Evolutionary conservation across 1,140 invertebrate genomes (phyloP), one percentile per base, ranked within the genome.

Genomic region (Luehdorfia chinensis): DNA sequence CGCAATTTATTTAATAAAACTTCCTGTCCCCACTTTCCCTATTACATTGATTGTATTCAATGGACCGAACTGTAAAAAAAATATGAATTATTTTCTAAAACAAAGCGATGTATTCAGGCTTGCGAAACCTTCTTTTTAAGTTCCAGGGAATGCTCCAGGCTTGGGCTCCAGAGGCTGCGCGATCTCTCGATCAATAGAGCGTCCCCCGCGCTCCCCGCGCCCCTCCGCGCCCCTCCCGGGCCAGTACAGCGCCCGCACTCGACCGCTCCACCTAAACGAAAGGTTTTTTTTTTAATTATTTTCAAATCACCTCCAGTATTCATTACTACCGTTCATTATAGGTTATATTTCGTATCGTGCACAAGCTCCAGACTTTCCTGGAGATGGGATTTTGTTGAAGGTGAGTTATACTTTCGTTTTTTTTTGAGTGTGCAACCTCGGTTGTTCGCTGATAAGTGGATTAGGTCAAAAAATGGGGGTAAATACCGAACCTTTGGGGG

Each of bases 321-420:
- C 61, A 62, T 28, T 43, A 18, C 23, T 2, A 19, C 52, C 21
- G 47, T 63, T 61, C 57, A 46, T 53, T 46, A 30, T 11, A 56
- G 49, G 47, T 28, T 15, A 48, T 51, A 53, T 59, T 63, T 54
- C 31, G 36, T 33, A 50, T 19, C 34, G 51, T 37, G 16, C 27
- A 50, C 32, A 30, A 47, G 54, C 62, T 63, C 64, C 64, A 59
- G 71, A 63, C 44, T 66, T 48, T 52, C 59, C 69, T 71, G 69
- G 71, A 73, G 65, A 77, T 77, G 74, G 69, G 63, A 68, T 39
- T 64, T 62, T 71, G 58, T 19, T 73, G 33, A 67, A 71, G 74
- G 74, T 77, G 27, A 75, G 74, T 57, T 15, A 0, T 44, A 23
- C 31, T 44, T 45, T 39, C 12, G n/a, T 34, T 43, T 15, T n/a